phyloP scores from a whole-genome alignment of 2,888 invertebrate species.

The Agriotes lineatus region DNA sequence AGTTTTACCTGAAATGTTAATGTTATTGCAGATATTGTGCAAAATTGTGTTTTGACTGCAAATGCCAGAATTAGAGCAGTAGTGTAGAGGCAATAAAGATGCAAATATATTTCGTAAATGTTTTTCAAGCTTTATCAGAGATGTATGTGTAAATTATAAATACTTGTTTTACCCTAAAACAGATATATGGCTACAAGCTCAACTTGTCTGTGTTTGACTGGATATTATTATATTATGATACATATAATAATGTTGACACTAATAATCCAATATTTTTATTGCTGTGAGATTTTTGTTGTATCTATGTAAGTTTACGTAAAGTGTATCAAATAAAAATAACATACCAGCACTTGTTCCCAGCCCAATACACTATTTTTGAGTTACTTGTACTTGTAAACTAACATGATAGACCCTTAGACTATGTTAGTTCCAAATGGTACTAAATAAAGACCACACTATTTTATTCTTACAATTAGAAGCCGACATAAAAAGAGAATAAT shows the following conservation, averaged over 20 bases:
- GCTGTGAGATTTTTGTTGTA: conserved; percentile 33
- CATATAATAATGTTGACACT: conserved; percentile 26
- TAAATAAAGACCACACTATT: background rate
- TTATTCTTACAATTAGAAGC: conserved; percentile 1
- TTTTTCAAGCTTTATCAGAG: conserved; percentile 34
- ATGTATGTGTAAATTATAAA: conserved; percentile 21
- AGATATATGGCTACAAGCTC: conserved; percentile 32
- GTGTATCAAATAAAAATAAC: conserved; percentile 42
- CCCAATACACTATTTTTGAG: background rate
- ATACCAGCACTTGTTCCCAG: conserved; percentile 9
- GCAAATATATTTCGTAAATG: conserved; percentile 37
- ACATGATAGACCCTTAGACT: background rate
- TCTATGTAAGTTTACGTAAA: conserved; percentile 39
- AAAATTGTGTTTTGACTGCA: conserved; percentile 32
- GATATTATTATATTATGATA: conserved; percentile 19
- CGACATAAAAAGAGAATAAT: background rate
- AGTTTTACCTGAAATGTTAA: background rate
- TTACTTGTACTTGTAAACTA: background rate
- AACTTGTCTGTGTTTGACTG: conserved; percentile 35
- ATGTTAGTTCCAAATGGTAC: background rate
- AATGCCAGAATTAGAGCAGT: conserved; percentile 41
- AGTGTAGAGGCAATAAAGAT: conserved; percentile 51
- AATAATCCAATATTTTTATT: conserved; percentile 37
- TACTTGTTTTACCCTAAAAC: conserved; percentile 25
- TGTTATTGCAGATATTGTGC: background rate